Conservation (phyloP, 2,888 invertebrate species). For the Caenorhabditis japonica region DNA sequence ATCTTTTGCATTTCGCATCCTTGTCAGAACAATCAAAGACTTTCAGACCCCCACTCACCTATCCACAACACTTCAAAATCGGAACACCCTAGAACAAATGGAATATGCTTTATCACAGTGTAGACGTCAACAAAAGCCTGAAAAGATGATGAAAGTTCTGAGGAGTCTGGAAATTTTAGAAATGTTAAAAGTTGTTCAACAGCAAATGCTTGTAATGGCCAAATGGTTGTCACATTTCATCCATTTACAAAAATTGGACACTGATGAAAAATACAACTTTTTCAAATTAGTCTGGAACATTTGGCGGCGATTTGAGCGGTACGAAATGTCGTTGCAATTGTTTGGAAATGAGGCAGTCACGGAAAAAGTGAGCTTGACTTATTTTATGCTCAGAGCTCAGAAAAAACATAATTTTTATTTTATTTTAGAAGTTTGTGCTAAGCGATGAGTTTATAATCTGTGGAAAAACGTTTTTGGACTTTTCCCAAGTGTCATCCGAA, state of each 20-base stretch:
- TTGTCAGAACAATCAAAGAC: too few relatives aligned
- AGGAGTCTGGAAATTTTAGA: neutral
- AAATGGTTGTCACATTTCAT: conserved; percentile 47
- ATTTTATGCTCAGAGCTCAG: neutral
- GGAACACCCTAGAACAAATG: conserved; percentile 21
- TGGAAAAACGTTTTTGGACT: conserved; percentile 13
- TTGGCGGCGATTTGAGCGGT: conserved; percentile 45
- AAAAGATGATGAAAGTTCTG: conserved; percentile 9
- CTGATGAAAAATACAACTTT: conserved; percentile 47
- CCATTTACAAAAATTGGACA: conserved; percentile 30
- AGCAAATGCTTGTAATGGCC: conserved; percentile 39
- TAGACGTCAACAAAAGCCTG: conserved; percentile 22
- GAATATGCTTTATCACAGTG: conserved; percentile 17
- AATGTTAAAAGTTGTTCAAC: conserved; percentile 14
- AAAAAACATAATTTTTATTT: neutral
- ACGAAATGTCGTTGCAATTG: conserved; percentile 41
- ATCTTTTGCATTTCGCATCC: too few relatives aligned
- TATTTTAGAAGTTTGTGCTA: conserved; percentile 23
- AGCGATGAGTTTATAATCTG: neutral
- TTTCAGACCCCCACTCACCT: neutral
- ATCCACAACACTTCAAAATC: neutral
- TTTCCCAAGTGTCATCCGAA: conserved; percentile 36
- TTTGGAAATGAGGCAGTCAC: conserved; percentile 11
- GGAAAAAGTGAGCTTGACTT: neutral
- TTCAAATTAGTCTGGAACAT: conserved; percentile 52